Evolutionary conservation across 2,797 vertebrate species (phyloP), one percentile per base, ranked within the genome.

Genomic region (Lagocephalus sceleratus): DNA sequence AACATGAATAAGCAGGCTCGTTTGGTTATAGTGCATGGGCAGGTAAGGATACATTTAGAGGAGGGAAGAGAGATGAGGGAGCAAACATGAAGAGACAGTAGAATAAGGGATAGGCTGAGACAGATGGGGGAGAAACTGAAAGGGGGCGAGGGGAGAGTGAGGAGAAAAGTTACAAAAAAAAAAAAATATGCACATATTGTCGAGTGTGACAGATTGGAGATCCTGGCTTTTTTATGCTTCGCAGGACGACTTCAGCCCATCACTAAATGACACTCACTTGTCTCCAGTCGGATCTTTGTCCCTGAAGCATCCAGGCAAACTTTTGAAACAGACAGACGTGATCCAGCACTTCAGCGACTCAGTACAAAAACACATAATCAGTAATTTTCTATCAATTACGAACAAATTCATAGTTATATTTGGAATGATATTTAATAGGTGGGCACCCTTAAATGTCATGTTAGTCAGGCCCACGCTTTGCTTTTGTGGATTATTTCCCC

Each of bases 1-100:
- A 78, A 82, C 78, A 74, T 71, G 76, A 81, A 79, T 76, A 78
- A 74, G 72, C 67, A 78, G 68, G 59, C 59, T 69, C 67, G 68
- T 79, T 79, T 69, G 71, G 77, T 67, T 73, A 46, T 62, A 63
- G 72, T 71, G 77, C 42, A 56, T 79, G 72, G 75, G 51, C 69
- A 75, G 20, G 51, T 20, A 61, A 57, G 57, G 57, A 69, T 47
- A 59, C 39, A 25, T 68, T 68, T 54, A 52, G 58, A 66, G 46
- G 25, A 57, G 25, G 54, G 17, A 3, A 22, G 22, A 46, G 20
- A 25, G 29, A n/a, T 20, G 46, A 59, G 3, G 25, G 45, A 12
- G 14, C 54, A 38, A 57, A 22, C 2, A 26, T 14, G 35, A 12
- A 41, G 25, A 16, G 29, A 49, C 5, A 17, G 25, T 16, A 38